These are phyloP conservation scores for Muscidifurax raptorellus DNA, from an alignment of 1,140 invertebrate genomes.

Conservation along the genomic window DNA sequence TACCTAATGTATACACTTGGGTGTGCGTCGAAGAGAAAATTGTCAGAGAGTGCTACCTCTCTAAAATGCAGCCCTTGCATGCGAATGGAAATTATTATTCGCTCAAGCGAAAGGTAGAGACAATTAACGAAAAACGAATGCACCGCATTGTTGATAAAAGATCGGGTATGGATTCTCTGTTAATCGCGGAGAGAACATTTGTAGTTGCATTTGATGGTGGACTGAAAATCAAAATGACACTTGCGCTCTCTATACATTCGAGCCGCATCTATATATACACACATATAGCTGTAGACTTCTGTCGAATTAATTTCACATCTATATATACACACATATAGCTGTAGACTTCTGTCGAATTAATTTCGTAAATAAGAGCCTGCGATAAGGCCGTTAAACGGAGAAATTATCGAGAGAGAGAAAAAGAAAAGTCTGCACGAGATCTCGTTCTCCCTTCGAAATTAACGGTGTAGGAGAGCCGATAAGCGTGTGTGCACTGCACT, in stretches of 20 bases:
- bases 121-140: not conserved
- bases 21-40: not conserved
- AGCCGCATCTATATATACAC: not conserved
- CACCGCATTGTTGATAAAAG: not conserved
- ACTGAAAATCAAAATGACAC: not conserved
- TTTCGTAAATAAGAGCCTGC: not conserved
- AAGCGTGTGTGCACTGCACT: constrained; percentile 1
- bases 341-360: not conserved
- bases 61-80: not conserved
- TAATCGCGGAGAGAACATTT: not conserved
- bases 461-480: constrained; percentile 3
- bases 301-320: not conserved
- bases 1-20: no score
- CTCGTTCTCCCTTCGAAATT: constrained; percentile 20
- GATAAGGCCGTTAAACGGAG: constrained; percentile 7
- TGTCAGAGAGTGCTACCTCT: not conserved
- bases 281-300: not conserved
- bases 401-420: constrained; percentile 16
- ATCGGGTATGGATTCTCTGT: no score
- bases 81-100: constrained; percentile 32
- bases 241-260: no score
- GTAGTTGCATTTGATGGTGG: not conserved
- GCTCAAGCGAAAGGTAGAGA: constrained; percentile 12
- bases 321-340: not conserved
- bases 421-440: not conserved